Base-by-base conservation (phyloP, 1,140 invertebrate species). In the Musca vetustissima region DNA sequence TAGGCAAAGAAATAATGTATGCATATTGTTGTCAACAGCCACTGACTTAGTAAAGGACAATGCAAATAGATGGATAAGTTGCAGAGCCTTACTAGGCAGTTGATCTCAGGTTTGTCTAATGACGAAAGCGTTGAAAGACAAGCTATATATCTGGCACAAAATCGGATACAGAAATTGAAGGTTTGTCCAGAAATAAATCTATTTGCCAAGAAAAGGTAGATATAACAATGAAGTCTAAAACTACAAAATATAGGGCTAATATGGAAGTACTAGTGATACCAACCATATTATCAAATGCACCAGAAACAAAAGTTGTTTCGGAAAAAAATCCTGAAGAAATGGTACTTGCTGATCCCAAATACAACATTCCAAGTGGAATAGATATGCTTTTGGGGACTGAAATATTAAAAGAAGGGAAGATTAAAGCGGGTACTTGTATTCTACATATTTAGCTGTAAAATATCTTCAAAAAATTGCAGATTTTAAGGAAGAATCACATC, bases 271-370 rank as follows among this genome's bases (percentile, higher is more conserved):
- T 61, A 19, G 64, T 69, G 2, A 21, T 66, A 22, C 28, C 15
- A 7, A 9, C 52, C 53, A 65, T 15, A 71, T 57, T 68, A 2
- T 55, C 67, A 2, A 22, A 49, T 15, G 9, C 32, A 17, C 67
- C 61, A 24, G 1, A 32, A 36, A 2, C 36, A 4, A 52, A 25
- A 36, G 13, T 59, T 19, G 55, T 53, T 17, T 25, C 50, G 13
- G 19, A 13, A 47, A 64, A 68, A 24, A 19, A 73, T 61, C 59
- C 67, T 13, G 7, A 65, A 8, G 47, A 66, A 36, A 57, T 67
- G n/a, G n/a, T 52, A 71, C 52, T 80, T 47, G 74, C 77, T 4
- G 28, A 28, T 8, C 28, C 28, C 28, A 28, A 28, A 28, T 28
- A 28, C 28, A 28, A 28, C 28, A 28, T 28, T 4, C 28, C 28